These are phyloP conservation scores for Parotocinclus haroldoi DNA, from an alignment of 2,797 vertebrate genomes.

Conservation along the genomic window DNA sequence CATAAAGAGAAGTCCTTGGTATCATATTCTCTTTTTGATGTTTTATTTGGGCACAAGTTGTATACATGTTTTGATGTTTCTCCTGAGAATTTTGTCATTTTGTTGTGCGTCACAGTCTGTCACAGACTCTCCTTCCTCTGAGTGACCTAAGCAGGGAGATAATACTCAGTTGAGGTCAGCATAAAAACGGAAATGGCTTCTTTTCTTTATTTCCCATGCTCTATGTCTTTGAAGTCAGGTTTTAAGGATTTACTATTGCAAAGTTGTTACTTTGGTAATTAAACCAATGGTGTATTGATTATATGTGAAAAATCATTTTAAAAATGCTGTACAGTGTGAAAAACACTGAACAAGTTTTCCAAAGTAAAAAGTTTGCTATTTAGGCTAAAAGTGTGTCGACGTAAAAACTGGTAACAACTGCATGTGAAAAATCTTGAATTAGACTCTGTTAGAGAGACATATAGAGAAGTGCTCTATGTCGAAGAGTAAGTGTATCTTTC, in stretches of 20 bases:
- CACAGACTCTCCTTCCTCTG: constrained; percentile 44
- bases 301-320: no score
- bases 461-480: no score
- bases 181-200: constrained; percentile 8
- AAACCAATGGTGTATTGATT: no score
- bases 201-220: neutral
- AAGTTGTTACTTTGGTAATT: no score
- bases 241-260: neutral
- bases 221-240: constrained; percentile 6
- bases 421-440: no score
- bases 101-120: constrained; percentile 42
- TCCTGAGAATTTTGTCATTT: constrained; percentile 35
- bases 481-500: no score
- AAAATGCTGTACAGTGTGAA: no score
- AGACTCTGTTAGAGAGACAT: no score
- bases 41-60: constrained; percentile 18
- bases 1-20: neutral
- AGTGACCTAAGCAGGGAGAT: constrained; percentile 22
- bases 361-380: no score
- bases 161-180: constrained; percentile 11
- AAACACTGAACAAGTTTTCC: no score
- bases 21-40: constrained; percentile 8
- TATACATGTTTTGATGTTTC: constrained; percentile 21
- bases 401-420: no score
- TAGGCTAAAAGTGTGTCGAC: no score